Evolutionary conservation across 1,140 invertebrate genomes (phyloP), one percentile per base, ranked within the genome.

Genomic region (Hylaeus anthracinus): DNA sequence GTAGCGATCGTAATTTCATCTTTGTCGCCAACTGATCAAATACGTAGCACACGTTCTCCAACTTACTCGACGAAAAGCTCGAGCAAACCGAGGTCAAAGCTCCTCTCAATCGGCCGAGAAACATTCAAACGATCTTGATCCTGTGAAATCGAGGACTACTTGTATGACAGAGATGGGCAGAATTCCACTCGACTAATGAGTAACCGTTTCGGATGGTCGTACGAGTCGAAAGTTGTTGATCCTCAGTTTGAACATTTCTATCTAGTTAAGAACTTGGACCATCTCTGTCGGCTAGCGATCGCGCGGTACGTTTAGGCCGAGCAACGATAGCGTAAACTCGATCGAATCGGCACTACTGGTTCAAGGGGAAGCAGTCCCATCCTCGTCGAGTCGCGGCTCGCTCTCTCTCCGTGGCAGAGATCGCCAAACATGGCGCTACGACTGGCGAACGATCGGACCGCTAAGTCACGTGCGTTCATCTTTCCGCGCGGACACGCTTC

Each of bases 341-440:
- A 87, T 84, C 85, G 65, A 63, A 83, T 84, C 66, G 76, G 48
- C 82, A 86, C 86, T 87, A 86, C 86, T 87, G 86, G 78, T 55
- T 78, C 81, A 83, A 79, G 72, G 82, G 85, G 73, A 78, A 81
- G 6, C 51, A 2, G 81, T 64, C 58, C 60, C 73, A 73, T 82
- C 66, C 66, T 48, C 67, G 71, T 67, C 73, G 79, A 82, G 82
- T 80, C 72, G 66, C 77, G 79, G 45, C 66, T 71, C 64, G 82
- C 88, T 90, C 88, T 88, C 87, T 89, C 85, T 72, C 76, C 82
- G 73, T 83, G 81, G 78, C 65, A 37, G 85, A 75, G 85, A 88
- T 87, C 65, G 73, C 88, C 87, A 90, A 90, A 90, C 85, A 90
- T 87, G 89, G 87, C 86, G 79, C 76, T 82, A 63, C 70, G 75